A percentile compares a stretch with the other conserved stretches of the same genome.
Conservation (phyloP, 2,113 vertebrate species). For the Excalfactoria chinensis region DNA sequence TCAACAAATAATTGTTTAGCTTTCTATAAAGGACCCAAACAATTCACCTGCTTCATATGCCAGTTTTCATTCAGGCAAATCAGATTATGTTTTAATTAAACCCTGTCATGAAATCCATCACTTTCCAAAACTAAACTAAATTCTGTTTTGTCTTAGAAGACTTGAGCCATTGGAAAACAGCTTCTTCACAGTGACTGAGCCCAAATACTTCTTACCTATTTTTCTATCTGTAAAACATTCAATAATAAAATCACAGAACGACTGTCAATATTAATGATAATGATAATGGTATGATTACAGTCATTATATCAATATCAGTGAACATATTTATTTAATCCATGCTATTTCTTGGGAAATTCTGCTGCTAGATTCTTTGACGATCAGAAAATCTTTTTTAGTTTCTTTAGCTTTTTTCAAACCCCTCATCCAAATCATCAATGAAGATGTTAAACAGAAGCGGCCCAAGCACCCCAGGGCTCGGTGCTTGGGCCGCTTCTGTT, state of each 20-base stretch:
- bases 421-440: too few relatives aligned
- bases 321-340: background rate
- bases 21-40: background rate
- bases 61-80: background rate
- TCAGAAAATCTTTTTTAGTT: background rate
- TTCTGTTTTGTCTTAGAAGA: background rate
- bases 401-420: background rate
- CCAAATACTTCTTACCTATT: background rate
- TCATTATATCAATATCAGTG: background rate
- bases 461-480: too few relatives aligned
- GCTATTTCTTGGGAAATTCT: background rate
- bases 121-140: background rate
- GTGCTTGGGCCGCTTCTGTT: too few relatives aligned
- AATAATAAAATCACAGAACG: background rate
- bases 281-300: too few relatives aligned
- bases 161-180: background rate
- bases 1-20: background rate
- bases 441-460: too few relatives aligned
- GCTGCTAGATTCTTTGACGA: background rate
- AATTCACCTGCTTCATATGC: background rate
- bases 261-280: background rate
- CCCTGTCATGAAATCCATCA: rapidly evolving
- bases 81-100: background rate
- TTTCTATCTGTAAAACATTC: background rate
- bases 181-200: background rate